Base-by-base conservation (phyloP, 2,113 vertebrate genomes). In the Phasianus colchicus region DNA sequence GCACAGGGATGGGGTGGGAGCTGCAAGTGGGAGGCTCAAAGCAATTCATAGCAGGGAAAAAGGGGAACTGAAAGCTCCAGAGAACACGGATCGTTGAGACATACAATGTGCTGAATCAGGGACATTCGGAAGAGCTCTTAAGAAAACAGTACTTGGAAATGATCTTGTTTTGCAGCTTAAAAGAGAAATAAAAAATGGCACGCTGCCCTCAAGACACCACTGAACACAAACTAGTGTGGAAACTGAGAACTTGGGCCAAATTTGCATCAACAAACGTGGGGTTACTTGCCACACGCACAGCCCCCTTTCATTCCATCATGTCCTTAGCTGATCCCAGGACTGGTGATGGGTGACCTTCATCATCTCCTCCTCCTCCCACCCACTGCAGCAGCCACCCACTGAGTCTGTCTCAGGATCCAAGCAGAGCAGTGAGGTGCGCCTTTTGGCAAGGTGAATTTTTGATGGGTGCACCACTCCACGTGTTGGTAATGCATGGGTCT, bases 391-490 rank as follows among this genome's bases (percentile, higher is more conserved):
- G 54, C 82, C 82, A 52, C 47, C 29, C 75, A 60, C 22, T 0
- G 0, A 69, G 18, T 15, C 10, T 5, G 0, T 9, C 72, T 27
- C 0, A 7, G 72, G 70, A 70, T 32, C 58, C 45, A 36, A 11
- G 3, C 20, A 32, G 22, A 63, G 15, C 84, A 84, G 58, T 0
- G 1, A 12, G 4, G 6, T 5, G 1, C 1, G n/a, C 25, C 29
- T 36, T 13, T 8, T 22, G 16, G 30, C 25, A 40, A 54, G 54
- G 30, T 34, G 40, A 19, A 13, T 58, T 58, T 58, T n/a, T 8
- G 12, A 34, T 20, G 38, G 54, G n/a, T 57, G 38, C 30, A 32
- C 38, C 11, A 0, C 0, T 2, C 1, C 22, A 32, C 3, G 12
- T 3, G 80, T n/a, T 86, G 86, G 86, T 34, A 90, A 54, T 4